These are phyloP conservation scores for Sipha flava DNA, from an alignment of 1,140 invertebrate genomes.

Conservation along the genomic window DNA sequence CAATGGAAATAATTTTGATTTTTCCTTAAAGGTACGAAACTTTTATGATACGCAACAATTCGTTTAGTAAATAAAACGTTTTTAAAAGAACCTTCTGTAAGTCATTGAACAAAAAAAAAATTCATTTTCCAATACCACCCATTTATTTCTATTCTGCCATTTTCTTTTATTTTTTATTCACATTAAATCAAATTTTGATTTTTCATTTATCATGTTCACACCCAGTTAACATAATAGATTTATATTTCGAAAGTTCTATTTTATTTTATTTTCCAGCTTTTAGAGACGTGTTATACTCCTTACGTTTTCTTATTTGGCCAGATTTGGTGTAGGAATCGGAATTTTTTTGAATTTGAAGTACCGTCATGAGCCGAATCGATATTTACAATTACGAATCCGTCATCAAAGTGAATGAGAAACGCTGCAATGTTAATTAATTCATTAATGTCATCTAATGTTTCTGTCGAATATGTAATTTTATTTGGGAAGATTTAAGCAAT, in stretches of 20 bases:
- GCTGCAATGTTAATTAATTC: neutral
- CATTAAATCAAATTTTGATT: no score
- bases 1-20: no score
- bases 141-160: neutral
- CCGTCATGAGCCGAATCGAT: neutral
- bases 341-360: neutral
- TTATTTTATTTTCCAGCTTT: neutral
- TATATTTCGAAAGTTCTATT: neutral
- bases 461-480: neutral
- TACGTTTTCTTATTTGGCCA: neutral
- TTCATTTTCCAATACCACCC: neutral
- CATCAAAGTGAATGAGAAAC: neutral
- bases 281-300: neutral
- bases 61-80: slow-evolving; percentile 27
- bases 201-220: neutral
- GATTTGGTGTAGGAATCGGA: neutral
- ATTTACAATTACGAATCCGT: neutral
- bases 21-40: no score
- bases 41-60: neutral
- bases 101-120: neutral
- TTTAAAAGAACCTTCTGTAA: slow-evolving; percentile 35
- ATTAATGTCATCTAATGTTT: neutral
- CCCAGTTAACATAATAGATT: neutral
- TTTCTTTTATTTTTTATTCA: neutral
- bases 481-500: neutral